Evolutionary conservation across 1,140 invertebrate genomes (phyloP).

Genomic region (Lordiphosa clarofinis): DNA sequence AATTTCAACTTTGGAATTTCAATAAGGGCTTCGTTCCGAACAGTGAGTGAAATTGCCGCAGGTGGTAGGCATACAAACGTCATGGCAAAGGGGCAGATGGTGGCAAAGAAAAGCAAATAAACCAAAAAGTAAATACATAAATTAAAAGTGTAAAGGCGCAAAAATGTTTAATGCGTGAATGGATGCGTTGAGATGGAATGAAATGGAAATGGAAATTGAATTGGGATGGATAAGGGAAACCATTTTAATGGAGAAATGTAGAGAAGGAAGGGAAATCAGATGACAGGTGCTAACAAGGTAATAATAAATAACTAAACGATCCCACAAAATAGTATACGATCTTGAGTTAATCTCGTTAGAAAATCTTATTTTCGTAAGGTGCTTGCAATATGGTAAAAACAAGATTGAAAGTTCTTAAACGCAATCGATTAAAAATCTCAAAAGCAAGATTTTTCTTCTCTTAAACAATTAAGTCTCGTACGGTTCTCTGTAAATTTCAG

Average conservation of each 20-base stretch:
- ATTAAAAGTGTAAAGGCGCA: slow-evolving; percentile 51
- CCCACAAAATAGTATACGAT: no score
- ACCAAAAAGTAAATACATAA: slow-evolving; percentile 56
- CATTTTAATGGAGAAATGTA: slow-evolving; percentile 1
- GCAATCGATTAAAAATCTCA: no score
- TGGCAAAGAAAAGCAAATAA: slow-evolving; percentile 38
- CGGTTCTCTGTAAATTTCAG: no score
- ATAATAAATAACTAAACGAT: neutral
- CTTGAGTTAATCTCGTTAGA: no score
- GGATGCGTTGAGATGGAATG: slow-evolving; percentile 13
- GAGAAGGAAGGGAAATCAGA: neutral
- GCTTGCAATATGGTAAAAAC: no score
- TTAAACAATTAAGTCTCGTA: no score
- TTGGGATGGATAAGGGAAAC: slow-evolving; percentile 9
- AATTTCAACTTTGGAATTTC: slow-evolving; percentile 57
- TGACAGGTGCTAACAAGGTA: neutral
- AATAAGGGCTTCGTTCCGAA: slow-evolving; percentile 30
- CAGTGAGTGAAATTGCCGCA: slow-evolving; percentile 35
- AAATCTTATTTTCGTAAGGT: no score
- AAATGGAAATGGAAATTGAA: slow-evolving; percentile 10
- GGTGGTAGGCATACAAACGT: slow-evolving; percentile 37
- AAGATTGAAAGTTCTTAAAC: no score
- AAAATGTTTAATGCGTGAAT: slow-evolving; percentile 48
- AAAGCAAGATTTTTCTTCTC: no score
- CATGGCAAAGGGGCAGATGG: neutral